Conservation (phyloP, 2,113 vertebrate species). For the Myanophis thanlyinensis region DNA sequence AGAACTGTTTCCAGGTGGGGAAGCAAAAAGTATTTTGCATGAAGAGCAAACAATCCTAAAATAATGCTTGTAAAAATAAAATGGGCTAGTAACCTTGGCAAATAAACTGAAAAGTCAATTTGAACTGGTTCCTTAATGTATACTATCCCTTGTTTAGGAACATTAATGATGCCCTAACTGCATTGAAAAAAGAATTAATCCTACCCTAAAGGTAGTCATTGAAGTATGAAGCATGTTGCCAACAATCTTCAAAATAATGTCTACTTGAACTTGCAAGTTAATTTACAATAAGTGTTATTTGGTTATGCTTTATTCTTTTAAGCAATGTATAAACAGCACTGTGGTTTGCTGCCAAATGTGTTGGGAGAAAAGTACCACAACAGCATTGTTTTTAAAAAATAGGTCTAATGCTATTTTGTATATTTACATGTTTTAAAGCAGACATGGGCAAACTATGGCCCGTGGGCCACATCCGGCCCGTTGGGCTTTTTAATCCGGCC, state of each 20-base stretch:
- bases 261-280: background rate
- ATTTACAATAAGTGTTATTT: background rate
- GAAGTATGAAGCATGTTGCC: background rate
- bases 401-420: background rate
- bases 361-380: background rate
- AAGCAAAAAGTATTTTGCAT: background rate
- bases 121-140: background rate
- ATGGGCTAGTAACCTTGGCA: background rate
- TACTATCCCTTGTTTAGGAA: background rate
- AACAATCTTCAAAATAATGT: background rate
- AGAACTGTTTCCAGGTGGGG: background rate
- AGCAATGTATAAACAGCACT: background rate
- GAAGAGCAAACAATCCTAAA: too few relatives aligned
- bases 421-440: background rate
- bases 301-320: background rate
- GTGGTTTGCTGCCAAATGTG: background rate
- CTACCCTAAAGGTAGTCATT: background rate
- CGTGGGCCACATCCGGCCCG: too few relatives aligned
- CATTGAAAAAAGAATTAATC: background rate
- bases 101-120: background rate
- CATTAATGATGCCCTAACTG: background rate
- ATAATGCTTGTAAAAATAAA: background rate
- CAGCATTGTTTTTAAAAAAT: background rate
- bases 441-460: too few relatives aligned
- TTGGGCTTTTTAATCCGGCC: too few relatives aligned